Base-by-base conservation (phyloP, 2,888 invertebrate species). In the Odontothrips loti region DNA sequence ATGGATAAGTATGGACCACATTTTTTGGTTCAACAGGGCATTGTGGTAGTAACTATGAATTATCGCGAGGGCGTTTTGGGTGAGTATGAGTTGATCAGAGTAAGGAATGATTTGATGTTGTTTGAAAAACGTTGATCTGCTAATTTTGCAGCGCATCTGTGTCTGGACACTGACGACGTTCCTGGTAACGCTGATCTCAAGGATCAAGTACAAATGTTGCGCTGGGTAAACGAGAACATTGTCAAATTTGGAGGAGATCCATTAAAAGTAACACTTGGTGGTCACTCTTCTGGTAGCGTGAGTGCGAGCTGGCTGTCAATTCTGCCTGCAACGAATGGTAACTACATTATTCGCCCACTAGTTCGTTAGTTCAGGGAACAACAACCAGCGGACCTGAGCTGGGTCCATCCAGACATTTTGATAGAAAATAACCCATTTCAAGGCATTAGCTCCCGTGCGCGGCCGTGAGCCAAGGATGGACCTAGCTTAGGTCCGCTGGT, bases 201-300 rank as follows among this genome's bases (percentile, higher is more conserved):
- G 23, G 82, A 82, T 79, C 81, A 81, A 27, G 51, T 81, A 11
- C n/a, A 78, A 80, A 81, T 79, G 1, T 63, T 82, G 34, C 75
- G 48, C 27, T 82, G 82, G 82, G 81, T 81, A 17, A 75, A 80
- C 63, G 27, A 80, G n/a, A 81, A 81, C 51, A 82, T 82, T 10
- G 75, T n/a, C 6, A 68, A 63, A 23, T 83, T 82, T n/a, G 82
- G 83, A 1, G 83, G 83, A 2, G 81, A 83, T 78, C 78, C 79
- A 6, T 68, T 58, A 29, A 63, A 82, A 58, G 81, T 83, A 1
- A 82, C 83, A 0, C 29, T 83, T n/a, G 80, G 79, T 2, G 83
- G 83, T 8, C 82, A 83, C 15, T 83, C 82, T 63, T 80, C 83
- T 0, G 83, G 82, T 6, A 79, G 79, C 1, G 82, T 75, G 9